A percentile compares a stretch with the other conserved stretches of the same genome.
These are phyloP conservation scores for Kryphioiulus occultus DNA, from an alignment of 2,888 invertebrate genomes.

Conservation along the genomic window DNA sequence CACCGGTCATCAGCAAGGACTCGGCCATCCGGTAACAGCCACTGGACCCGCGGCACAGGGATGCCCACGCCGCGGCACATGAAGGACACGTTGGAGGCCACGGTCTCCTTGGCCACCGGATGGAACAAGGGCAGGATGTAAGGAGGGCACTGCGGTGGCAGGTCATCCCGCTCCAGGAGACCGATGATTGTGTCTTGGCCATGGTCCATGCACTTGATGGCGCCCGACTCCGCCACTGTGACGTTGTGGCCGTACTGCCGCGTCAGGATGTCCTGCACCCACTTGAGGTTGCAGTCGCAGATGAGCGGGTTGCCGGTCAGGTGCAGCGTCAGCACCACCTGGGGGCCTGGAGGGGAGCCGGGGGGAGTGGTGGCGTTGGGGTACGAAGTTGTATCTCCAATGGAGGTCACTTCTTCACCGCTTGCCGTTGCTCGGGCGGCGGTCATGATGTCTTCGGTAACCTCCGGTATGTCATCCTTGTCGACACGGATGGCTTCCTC, in stretches of 20 bases:
- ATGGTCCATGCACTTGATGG: slow-evolving; percentile 49
- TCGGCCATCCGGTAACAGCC: slow-evolving; percentile 54
- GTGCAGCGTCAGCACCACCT: slow-evolving; percentile 49
- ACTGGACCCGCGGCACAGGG: slow-evolving; percentile 54
- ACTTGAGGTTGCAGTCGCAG: slow-evolving; percentile 57
- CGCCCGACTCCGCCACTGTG: slow-evolving; percentile 41
- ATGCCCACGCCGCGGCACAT: slow-evolving; percentile 56
- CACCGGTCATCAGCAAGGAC: slow-evolving; percentile 53
- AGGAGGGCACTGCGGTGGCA: slow-evolving; percentile 55
- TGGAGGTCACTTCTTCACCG: background rate
- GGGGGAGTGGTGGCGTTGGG: background rate
- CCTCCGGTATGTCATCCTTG: slow-evolving; percentile 48
- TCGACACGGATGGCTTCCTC: slow-evolving; percentile 54
- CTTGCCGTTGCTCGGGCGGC: background rate
- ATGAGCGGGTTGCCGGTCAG: slow-evolving; percentile 56
- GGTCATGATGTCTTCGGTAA: background rate
- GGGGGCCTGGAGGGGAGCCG: background rate
- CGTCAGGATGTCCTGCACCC: slow-evolving; percentile 55
- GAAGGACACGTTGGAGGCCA: slow-evolving; percentile 56
- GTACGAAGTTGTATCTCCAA: background rate
- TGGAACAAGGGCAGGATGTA: slow-evolving; percentile 57
- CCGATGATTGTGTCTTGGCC: slow-evolving; percentile 37
- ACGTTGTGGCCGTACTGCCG: slow-evolving; percentile 43
- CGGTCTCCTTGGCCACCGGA: slow-evolving; percentile 52
- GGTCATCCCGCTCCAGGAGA: slow-evolving; percentile 49